These are phyloP conservation scores for Cheiracanthium punctorium DNA, from an alignment of 2,888 invertebrate genomes.

Conservation along the genomic window DNA sequence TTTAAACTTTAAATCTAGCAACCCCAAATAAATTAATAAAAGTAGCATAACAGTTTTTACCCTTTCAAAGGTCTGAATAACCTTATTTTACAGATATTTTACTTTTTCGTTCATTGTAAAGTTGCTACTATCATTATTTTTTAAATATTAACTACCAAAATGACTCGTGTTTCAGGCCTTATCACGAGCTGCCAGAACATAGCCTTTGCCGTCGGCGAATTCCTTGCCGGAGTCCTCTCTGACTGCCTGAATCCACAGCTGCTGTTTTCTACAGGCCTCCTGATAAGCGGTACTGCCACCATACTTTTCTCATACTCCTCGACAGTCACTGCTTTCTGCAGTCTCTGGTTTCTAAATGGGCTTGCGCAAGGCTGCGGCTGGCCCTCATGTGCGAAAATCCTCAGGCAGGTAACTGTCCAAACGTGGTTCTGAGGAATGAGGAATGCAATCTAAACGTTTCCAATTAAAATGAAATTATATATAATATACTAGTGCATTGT, in stretches of 20 bases:
- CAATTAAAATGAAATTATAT: no score
- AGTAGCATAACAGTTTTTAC: no score
- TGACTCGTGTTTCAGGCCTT: conserved; percentile 2
- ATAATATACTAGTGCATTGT: no score
- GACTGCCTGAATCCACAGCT: conserved; percentile 25
- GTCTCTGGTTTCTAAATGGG: conserved; percentile 41
- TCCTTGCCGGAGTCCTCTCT: conserved; percentile 31
- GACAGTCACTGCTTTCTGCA: conserved; percentile 18
- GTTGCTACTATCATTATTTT: no score
- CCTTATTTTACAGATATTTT: no score
- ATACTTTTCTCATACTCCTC: conserved; percentile 24
- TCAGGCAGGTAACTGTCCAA: conserved; percentile 22
- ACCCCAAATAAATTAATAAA: no score
- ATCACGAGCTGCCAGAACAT: conserved; percentile 40
- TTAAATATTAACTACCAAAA: no score
- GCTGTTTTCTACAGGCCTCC: conserved; percentile 21
- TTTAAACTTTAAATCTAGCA: no score
- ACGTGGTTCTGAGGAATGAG: no score
- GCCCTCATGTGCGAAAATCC: conserved; percentile 44
- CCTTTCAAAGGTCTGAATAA: no score
- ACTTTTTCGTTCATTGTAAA: no score
- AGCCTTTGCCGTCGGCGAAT: conserved; percentile 34
- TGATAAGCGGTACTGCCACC: conserved; percentile 14
- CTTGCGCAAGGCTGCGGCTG: conserved; percentile 53
- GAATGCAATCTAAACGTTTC: no score